Evolutionary conservation across 2,888 invertebrate genomes (phyloP).

Genomic region (Neoascia interrupta): DNA sequence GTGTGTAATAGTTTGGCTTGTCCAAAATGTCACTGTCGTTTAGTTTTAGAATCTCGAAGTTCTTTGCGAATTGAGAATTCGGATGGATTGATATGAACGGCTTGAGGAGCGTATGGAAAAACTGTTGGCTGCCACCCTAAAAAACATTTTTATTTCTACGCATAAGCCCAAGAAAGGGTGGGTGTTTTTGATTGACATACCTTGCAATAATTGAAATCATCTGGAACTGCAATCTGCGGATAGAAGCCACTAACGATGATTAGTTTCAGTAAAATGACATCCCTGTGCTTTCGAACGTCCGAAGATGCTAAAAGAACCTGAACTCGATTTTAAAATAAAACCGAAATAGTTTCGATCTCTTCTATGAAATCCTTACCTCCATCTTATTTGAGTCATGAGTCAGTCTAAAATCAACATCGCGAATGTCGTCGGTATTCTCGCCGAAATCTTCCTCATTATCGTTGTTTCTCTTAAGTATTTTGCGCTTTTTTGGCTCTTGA

Average conservation of each 20-base stretch:
- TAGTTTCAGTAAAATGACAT: constrained; percentile 86
- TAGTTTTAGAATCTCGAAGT: constrained; percentile 89
- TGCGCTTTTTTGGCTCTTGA: constrained; percentile 85
- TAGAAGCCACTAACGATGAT: constrained; percentile 96
- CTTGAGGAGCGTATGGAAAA: constrained; percentile 93
- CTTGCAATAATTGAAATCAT: constrained; percentile 95
- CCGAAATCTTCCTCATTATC: constrained; percentile 80
- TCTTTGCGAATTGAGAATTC: constrained; percentile 91
- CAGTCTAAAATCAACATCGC: constrained; percentile 93
- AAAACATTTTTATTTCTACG: background rate
- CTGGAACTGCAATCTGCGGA: constrained; percentile 96
- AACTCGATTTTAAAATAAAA: no score
- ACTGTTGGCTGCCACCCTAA: constrained; percentile 85
- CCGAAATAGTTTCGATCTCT: no score
- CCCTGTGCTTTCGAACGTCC: constrained; percentile 84
- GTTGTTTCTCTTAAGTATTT: constrained; percentile 79
- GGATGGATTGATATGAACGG: constrained; percentile 95
- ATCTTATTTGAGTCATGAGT: constrained; percentile 88
- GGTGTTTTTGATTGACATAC: constrained; percentile 77
- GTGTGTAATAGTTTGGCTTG: constrained; percentile 83
- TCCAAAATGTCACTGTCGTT: constrained; percentile 87
- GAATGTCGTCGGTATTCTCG: constrained; percentile 85
- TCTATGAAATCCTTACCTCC: constrained; percentile 80
- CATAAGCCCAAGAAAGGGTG: no score
- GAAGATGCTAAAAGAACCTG: constrained; percentile 84